Percentiles rank a stretch among this genome's conserved stretches.
Evolutionary conservation across 2,888 invertebrate genomes (phyloP).

Genomic region (Abrostola tripartita): DNA sequence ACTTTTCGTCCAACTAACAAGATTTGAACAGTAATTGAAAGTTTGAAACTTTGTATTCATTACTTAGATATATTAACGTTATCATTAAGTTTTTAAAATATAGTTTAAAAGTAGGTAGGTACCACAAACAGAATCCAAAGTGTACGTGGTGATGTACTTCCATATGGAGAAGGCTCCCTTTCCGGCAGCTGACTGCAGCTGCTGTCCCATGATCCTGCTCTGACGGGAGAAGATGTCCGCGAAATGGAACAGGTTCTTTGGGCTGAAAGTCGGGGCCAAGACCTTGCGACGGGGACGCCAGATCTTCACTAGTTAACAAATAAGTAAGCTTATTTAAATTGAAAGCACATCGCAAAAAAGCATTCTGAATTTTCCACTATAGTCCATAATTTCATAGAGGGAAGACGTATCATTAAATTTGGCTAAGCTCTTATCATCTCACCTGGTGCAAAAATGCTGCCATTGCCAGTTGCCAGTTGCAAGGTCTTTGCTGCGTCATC

Average conservation of each 20-base stretch:
- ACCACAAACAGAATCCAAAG: constrained; percentile 72
- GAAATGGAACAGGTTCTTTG: constrained; percentile 62
- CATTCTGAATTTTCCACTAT: no score
- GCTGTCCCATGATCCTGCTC: constrained; percentile 58
- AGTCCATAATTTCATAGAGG: no score
- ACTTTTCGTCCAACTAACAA: no score
- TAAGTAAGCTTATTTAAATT: no score
- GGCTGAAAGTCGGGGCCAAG: constrained; percentile 65
- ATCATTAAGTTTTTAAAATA: no score
- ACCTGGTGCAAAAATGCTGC: constrained; percentile 67
- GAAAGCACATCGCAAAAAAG: no score
- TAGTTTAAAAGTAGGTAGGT: no score
- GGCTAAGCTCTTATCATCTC: neutral
- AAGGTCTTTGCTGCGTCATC: constrained; percentile 56
- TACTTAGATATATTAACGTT: no score
- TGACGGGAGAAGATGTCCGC: constrained; percentile 62
- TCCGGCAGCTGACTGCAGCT: constrained; percentile 51
- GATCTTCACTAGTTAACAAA: constrained; percentile 23
- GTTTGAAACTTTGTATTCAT: no score
- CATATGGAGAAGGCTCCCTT: constrained; percentile 63
- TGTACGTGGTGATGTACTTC: constrained; percentile 64
- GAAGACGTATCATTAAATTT: neutral
- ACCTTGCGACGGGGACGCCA: constrained; percentile 70
- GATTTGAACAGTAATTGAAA: no score
- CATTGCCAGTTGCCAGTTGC: constrained; percentile 52